Base-by-base conservation (phyloP, 2,888 invertebrate species). In the Alitta virens region DNA sequence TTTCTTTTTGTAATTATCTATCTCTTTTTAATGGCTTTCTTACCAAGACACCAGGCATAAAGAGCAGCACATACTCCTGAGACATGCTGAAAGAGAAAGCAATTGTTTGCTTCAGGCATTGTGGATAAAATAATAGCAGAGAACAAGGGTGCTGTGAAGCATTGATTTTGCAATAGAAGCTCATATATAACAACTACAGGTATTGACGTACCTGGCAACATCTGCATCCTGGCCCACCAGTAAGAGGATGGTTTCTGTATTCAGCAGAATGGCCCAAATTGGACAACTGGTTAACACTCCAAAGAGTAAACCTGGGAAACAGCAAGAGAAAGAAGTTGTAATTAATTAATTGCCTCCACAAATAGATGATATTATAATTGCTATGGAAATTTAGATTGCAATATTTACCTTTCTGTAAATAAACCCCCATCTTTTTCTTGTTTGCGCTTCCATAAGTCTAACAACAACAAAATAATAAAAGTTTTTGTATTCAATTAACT, bases 351-450 rank as follows among this genome's bases (percentile, higher is more conserved):
- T 40, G 12, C 16, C 12, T 40, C 42, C 16, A 14, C 16, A 16
- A 40, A 14, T 40, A 14, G 16, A 40, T 14, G 42, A 40, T 40
- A 40, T 40, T n/a, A 40, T 14, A 40, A 40, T 14, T 40, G 16
- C 16, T 14, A 40, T 40, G 12, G 16, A 40, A 14, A 16, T 40
- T 40, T 40, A 40, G 16, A 16, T n/a, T 40, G 42, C 12, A 40
- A 40, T n/a, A 40, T 40, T 33, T 60, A 72, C 73, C 69, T 67
- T 68, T 68, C 56, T 74, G 74, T 42, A 73, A 50, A 40, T 72
- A 70, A 18, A 73, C 57, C 9, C 74, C 74, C 56, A 72, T 63
- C 38, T 66, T 64, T 60, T 63, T 66, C 59, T 72, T 70, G 56
- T 72, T 72, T 14, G 52, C 26, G 33, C 71, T 69, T 2, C 72